Conservation (phyloP, 1,140 invertebrate genomes). For the Neocloeon triangulifer region DNA sequence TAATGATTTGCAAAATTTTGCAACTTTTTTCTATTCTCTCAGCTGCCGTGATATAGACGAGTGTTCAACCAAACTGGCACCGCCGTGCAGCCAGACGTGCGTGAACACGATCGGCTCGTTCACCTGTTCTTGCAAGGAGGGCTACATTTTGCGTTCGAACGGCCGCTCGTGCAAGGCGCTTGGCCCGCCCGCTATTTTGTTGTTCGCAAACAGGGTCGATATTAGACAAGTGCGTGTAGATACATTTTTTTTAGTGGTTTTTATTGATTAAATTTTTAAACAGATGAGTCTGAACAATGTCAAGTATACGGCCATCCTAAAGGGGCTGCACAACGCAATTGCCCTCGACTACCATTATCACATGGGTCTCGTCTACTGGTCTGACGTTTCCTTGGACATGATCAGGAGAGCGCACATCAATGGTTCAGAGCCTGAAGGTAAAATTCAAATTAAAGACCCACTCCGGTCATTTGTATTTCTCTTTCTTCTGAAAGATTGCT, state of each 20-base stretch:
- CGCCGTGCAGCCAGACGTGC: slow-evolving; percentile 63
- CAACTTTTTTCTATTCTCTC: slow-evolving; percentile 8
- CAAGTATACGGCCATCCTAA: slow-evolving; percentile 48
- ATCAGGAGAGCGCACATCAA: slow-evolving; percentile 53
- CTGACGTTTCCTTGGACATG: slow-evolving; percentile 55
- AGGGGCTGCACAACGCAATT: slow-evolving; percentile 66
- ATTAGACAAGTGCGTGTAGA: slow-evolving; percentile 56
- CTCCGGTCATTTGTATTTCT: too few species aligned
- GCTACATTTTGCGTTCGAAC: slow-evolving; percentile 56
- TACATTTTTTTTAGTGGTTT: too few species aligned
- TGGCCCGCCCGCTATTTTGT: slow-evolving; percentile 46
- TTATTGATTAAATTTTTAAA: slow-evolving; percentile 11
- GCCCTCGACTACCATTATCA: slow-evolving; percentile 71
- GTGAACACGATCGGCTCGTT: slow-evolving; percentile 59
- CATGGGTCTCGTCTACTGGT: slow-evolving; percentile 61
- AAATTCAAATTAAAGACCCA: slow-evolving; percentile 5
- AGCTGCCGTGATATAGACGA: slow-evolving; percentile 62
- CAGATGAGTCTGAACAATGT: slow-evolving; percentile 48
- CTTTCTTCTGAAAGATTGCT: too few species aligned
- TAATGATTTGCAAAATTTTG: too few species aligned
- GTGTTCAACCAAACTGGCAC: slow-evolving; percentile 43
- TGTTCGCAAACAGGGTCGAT: slow-evolving; percentile 68
- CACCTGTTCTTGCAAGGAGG: slow-evolving; percentile 49
- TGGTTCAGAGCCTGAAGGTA: slow-evolving; percentile 38
- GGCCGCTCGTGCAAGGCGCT: slow-evolving; percentile 58